Evolutionary conservation across 2,797 vertebrate species (phyloP).

Genomic region (Kryptolebias ocellatus): DNA sequence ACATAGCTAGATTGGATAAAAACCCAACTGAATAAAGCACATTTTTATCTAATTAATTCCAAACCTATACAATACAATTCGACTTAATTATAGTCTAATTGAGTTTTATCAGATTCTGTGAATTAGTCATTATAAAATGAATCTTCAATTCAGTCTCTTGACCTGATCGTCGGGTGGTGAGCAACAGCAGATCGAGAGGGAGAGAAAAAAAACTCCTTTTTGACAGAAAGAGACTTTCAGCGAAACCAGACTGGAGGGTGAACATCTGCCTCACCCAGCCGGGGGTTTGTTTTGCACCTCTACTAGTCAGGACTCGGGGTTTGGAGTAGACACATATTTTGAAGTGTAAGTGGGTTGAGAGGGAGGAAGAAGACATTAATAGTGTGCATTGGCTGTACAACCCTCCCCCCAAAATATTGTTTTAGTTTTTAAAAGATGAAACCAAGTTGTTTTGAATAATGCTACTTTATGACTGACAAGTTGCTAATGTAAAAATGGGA

Average conservation of each 20-base stretch:
- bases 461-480: not conserved
- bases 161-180: not conserved
- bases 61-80: not conserved
- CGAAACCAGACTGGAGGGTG: not conserved
- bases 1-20: too few species aligned
- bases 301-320: not conserved
- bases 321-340: not conserved
- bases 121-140: too few species aligned
- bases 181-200: not conserved
- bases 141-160: too few species aligned
- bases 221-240: not conserved
- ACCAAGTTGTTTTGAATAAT: not conserved
- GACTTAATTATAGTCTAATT: too few species aligned
- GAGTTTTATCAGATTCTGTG: not conserved
- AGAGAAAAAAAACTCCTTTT: not conserved
- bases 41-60: conserved; percentile 11
- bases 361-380: not conserved
- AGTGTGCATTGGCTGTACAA: not conserved
- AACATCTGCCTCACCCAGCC: not conserved
- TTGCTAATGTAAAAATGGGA: not conserved
- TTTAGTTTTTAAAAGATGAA: too few species aligned
- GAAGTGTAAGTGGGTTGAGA: not conserved
- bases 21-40: not conserved
- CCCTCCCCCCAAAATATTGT: too few species aligned
- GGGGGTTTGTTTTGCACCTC: not conserved